Base-by-base conservation (phyloP, 1,140 invertebrate genomes). In the Brachionus rubens region DNA sequence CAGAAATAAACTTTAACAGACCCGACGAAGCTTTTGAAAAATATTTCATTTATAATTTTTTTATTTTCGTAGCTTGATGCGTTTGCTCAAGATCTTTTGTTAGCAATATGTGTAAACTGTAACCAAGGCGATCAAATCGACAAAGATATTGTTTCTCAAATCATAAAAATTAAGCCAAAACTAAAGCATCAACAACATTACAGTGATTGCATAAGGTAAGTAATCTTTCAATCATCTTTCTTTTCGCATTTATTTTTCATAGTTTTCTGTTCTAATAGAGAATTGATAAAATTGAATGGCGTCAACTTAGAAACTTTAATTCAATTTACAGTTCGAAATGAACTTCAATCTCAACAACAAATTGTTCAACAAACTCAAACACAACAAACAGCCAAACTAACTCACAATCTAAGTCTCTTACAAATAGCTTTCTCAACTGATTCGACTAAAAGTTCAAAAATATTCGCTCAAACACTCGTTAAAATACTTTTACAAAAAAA, bases 111-210 rank as follows among this genome's bases (percentile, higher is more conserved):
- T 82, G 89, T 91, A 78, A 98, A 97, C 85, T 91, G 91, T 80
- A 90, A 89, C 30, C 87, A 89, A 7, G 90, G 89, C 77, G 90
- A 90, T 4, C 88, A 90, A 78, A 87, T 88, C 76, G 94, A 97
- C 84, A 87, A 92, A 54, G 94, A 98, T 85, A 91, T 95, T 12
- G 90, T 97, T n/a, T 89, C 90, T 50, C 89, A 91, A 78, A 85
- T 98, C 30, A 90, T 92, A 1, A 93, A 94, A 84, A 91, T 97
- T 84, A 84, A 94, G 68, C 86, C 96, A 36, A 98, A 98, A 85
- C 93, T 91, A 1, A 98, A 98, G 85, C 90, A 91, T 2, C 87
- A 96, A 26, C 92, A 91, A 82, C 89, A 94, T 59, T 96, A 94
- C 82, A 87, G 94, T 79, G 88, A 88, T 10, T 92, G 93, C 80